Evolutionary conservation across 2,888 invertebrate species (phyloP).

Genomic region (Lypha dubia): DNA sequence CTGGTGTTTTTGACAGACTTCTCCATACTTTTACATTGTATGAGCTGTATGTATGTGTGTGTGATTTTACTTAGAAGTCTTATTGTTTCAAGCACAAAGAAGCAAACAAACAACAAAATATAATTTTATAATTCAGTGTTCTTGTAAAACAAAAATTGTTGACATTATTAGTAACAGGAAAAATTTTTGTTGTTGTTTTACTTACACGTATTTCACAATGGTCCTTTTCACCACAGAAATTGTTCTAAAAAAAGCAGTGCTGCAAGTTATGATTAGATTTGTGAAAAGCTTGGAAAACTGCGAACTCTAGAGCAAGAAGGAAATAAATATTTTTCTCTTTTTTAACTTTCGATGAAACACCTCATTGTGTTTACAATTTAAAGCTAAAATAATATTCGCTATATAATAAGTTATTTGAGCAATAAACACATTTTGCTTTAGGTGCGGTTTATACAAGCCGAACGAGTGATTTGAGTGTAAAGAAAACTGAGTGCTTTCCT

Average conservation of each 20-base stretch:
- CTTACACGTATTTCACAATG: neutral
- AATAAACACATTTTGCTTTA: too few species aligned
- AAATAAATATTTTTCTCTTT: too few species aligned
- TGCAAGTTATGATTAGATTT: neutral
- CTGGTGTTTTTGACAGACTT: conserved; percentile 61
- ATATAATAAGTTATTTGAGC: too few species aligned
- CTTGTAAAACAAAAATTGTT: conserved; percentile 60
- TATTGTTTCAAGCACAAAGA: neutral
- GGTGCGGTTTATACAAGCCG: too few species aligned
- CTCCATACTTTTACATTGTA: conserved; percentile 29
- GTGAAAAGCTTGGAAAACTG: too few species aligned
- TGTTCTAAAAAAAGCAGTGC: neutral
- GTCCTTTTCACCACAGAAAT: neutral
- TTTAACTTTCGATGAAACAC: too few species aligned
- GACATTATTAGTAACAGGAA: conserved; percentile 55
- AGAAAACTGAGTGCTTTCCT: too few species aligned
- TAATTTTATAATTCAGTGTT: neutral
- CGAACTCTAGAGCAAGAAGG: too few species aligned
- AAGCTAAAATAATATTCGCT: conserved; percentile 16
- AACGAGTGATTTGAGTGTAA: too few species aligned
- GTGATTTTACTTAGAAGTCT: neutral
- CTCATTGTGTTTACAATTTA: conserved; percentile 9
- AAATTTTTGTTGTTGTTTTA: neutral
- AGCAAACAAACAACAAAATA: conserved; percentile 12
- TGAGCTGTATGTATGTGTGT: neutral